Conservation (phyloP, 2,888 invertebrate species). For the Pelosia muscerda region DNA sequence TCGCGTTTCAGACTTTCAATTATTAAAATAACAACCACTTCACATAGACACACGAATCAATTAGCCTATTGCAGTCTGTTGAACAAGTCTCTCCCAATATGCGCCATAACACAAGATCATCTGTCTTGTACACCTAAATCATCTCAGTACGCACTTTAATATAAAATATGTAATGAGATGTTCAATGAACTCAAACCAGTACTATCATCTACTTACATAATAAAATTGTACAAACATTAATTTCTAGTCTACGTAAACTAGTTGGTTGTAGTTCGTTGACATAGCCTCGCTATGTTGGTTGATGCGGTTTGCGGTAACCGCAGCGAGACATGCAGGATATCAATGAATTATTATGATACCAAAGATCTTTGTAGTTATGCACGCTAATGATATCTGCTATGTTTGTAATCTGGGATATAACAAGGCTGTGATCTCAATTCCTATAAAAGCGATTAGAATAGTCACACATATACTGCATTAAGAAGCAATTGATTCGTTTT, state of each 20-base stretch:
- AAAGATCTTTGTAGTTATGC: slow-evolving; percentile 19
- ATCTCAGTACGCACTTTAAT: no score
- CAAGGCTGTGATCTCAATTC: not conserved
- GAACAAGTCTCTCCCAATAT: no score
- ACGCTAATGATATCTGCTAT: not conserved
- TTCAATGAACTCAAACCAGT: not conserved
- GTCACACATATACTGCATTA: not conserved
- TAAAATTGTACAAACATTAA: slow-evolving; percentile 25
- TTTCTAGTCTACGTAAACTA: slow-evolving; percentile 59
- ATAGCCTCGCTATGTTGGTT: slow-evolving; percentile 45
- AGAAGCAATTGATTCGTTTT: not conserved
- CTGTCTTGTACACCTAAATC: no score
- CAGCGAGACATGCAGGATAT: slow-evolving; percentile 46
- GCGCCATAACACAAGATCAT: no score
- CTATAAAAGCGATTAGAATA: not conserved
- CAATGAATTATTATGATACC: slow-evolving; percentile 44
- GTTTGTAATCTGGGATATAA: not conserved
- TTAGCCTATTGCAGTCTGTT: no score
- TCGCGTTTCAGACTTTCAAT: not conserved
- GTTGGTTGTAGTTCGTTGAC: slow-evolving; percentile 70
- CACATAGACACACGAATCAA: not conserved
- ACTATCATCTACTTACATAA: slow-evolving; percentile 13
- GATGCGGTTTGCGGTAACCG: slow-evolving; percentile 49
- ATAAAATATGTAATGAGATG: no score
- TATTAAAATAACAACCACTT: not conserved